Evolutionary conservation across 2,888 invertebrate species (phyloP), one percentile per base, ranked within the genome.

Genomic region (Scaptomyza polygonia): DNA sequence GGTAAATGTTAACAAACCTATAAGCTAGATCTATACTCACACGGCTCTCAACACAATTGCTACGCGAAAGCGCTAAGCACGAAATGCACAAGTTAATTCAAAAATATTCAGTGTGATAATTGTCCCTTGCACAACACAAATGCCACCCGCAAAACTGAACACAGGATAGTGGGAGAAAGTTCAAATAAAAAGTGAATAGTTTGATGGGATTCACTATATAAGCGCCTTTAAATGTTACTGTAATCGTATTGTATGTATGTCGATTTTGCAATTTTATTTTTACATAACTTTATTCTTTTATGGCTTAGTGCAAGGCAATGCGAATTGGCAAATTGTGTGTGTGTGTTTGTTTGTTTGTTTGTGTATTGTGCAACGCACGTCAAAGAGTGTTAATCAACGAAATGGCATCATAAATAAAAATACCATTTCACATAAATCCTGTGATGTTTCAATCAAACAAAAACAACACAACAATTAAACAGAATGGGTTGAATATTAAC

Each of bases 331-430:
- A 66, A 48, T 40, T 44, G 18, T 18, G 18, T 39, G 12, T 42
- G 11, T 29, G 36, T 7, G 32, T n/a, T 47, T 21, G 29, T 42
- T 44, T 18, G 18, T 30, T 44, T 16, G 49, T 54, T 45, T 52
- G 27, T 52, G 32, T 39, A 55, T 40, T 55, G 59, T 45, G 44
- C 45, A 61, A 43, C 36, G 42, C 49, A 69, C 74, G 55, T 80
- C 86, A 79, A 86, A 81, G 82, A 72, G 77, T 88, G 85, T 86
- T 88, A 86, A 86, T 86, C 85, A 86, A 84, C 77, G 71, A 73
- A 84, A 83, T 88, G 84, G 84, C 72, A 77, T 86, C 88, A 88
- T 86, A 86, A 86, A 88, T 88, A 88, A 86, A 86, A 86, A 86
- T 58, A 62, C 54, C 74, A 78, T 83, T 78, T 79, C 86, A 70